These are phyloP conservation scores for Chrysolina americana DNA, from an alignment of 2,888 invertebrate species.

Conservation along the genomic window DNA sequence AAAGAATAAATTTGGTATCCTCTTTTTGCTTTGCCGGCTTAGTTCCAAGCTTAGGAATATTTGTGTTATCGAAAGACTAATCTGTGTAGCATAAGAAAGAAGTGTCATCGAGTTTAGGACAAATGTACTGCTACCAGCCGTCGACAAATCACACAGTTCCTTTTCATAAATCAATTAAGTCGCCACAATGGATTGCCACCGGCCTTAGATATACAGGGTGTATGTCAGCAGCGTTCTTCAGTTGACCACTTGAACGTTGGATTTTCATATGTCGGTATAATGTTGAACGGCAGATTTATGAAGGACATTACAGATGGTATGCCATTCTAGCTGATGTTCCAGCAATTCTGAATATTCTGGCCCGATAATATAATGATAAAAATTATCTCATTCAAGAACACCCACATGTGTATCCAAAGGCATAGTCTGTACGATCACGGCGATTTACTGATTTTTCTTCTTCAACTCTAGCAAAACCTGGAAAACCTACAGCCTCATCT, in stretches of 20 bases:
- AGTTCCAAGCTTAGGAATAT: constrained; percentile 47
- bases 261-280: too few species aligned
- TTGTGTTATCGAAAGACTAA: constrained; percentile 50
- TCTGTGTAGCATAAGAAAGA: constrained; percentile 53
- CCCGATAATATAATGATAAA: too few species aligned
- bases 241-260: not conserved
- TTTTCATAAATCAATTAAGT: constrained; percentile 67
- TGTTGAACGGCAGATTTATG: too few species aligned
- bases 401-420: too few species aligned
- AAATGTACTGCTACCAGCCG: constrained; percentile 57
- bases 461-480: too few species aligned
- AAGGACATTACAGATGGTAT: too few species aligned
- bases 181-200: constrained; percentile 43
- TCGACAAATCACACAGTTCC: constrained; percentile 69
- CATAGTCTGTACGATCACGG: too few species aligned
- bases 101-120: constrained; percentile 54
- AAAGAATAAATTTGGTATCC: constrained; percentile 49
- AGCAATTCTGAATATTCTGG: too few species aligned
- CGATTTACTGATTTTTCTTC: too few species aligned
- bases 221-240: not conserved
- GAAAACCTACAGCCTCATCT: too few species aligned
- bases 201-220: constrained; percentile 39
- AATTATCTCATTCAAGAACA: too few species aligned
- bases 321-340: too few species aligned
- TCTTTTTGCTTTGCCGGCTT: constrained; percentile 44